Evolutionary conservation across 2,888 invertebrate species (phyloP).

Genomic region (Ochlodes sylvanus): DNA sequence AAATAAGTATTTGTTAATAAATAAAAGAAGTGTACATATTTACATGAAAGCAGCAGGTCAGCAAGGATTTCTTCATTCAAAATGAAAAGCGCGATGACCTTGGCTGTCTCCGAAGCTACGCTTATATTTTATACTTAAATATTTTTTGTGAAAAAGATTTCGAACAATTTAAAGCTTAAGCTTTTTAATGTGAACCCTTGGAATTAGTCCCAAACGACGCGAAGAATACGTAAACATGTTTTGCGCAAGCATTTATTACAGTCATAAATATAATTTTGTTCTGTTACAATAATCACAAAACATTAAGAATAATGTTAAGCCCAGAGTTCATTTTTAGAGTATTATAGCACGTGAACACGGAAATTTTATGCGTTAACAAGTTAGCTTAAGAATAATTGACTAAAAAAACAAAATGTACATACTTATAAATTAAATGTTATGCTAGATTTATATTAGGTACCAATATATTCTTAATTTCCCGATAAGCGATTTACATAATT

Average conservation of each 20-base stretch:
- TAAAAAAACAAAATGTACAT: no score
- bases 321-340: neutral
- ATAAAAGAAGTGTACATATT: neutral
- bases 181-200: constrained; percentile 13
- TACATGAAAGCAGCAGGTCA: no score
- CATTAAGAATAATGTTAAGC: neutral
- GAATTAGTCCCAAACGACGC: constrained; percentile 18
- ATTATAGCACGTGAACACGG: neutral
- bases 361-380: neutral
- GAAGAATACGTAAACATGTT: constrained; percentile 19
- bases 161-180: constrained; percentile 6
- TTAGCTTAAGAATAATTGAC: no score
- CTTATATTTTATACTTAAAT: neutral
- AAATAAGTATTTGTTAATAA: no score
- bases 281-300: constrained; percentile 7
- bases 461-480: no score
- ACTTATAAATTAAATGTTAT: no score
- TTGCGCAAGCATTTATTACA: constrained; percentile 15
- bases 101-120: neutral
- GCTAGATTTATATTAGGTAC: no score
- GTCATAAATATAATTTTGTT: constrained; percentile 16
- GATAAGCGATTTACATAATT: no score
- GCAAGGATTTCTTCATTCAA: neutral
- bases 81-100: neutral
- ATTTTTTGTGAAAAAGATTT: neutral